These are phyloP conservation scores for Corythaeola cristata DNA, from an alignment of 2,113 vertebrate species.

Conservation along the genomic window DNA sequence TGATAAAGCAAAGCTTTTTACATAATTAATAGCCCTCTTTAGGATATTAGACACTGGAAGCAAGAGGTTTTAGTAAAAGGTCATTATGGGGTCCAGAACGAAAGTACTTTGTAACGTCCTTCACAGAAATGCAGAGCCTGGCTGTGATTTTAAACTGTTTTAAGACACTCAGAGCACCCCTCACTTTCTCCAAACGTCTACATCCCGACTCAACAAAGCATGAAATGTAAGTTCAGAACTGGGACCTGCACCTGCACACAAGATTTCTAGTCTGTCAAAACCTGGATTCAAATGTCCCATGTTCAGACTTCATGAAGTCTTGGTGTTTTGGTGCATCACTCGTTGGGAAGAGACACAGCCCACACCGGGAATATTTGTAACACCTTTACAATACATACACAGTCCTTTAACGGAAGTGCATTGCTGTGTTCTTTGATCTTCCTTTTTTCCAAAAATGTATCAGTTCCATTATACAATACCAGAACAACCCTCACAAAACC, in stretches of 20 bases:
- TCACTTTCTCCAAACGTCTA: neutral
- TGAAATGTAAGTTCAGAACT: neutral
- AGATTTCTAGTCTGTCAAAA: neutral
- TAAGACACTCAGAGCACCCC: neutral
- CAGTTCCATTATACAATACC: neutral
- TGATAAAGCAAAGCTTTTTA: neutral
- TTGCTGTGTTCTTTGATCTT: neutral
- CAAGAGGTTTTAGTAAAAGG: neutral
- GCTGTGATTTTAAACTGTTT: neutral
- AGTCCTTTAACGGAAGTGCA: neutral
- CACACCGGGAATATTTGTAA: rapidly evolving
- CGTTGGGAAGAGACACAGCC: neutral
- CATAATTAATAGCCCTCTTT: neutral
- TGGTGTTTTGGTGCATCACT: neutral
- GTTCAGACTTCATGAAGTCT: neutral
- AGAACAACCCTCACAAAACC: neutral
- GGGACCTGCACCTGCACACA: neutral
- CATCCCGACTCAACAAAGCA: neutral
- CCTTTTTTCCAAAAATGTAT: neutral
- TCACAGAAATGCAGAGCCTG: neutral
- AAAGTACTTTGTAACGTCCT: neutral
- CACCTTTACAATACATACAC: neutral
- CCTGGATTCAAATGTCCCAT: neutral
- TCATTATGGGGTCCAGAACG: neutral
- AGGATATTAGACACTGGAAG: neutral